A percentile compares a stretch with the other conserved stretches of the same genome.
Conservation (phyloP, 1,140 invertebrate genomes). For the Drosophila baimaii region DNA sequence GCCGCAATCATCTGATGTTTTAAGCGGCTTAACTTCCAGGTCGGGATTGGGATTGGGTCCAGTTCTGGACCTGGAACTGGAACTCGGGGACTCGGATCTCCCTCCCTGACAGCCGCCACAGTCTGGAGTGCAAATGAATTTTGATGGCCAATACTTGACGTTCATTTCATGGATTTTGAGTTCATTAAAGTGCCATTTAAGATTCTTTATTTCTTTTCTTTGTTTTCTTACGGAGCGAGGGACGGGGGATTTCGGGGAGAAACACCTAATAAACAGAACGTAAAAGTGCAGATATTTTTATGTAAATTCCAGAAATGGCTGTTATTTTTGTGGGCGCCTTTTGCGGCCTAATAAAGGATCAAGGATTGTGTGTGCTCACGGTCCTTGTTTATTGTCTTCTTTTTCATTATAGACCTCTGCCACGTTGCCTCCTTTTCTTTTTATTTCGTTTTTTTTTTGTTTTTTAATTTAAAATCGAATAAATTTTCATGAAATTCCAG, state of each 20-base stretch:
- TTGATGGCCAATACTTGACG: constrained; percentile 76
- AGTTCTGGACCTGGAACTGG: constrained; percentile 31
- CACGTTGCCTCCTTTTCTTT: constrained; percentile 2
- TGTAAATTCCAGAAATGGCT: constrained; percentile 78
- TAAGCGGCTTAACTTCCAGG: constrained; percentile 73
- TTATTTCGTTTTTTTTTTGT: constrained; percentile 7
- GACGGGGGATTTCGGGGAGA: neutral
- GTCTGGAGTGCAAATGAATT: constrained; percentile 76
- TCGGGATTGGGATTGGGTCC: constrained; percentile 18
- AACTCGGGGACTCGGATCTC: constrained; percentile 4
- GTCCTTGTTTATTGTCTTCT: constrained; percentile 24
- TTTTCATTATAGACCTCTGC: constrained; percentile 1
- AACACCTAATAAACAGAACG: constrained; percentile 61
- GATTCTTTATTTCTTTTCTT: constrained; percentile 73
- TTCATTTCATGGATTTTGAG: constrained; percentile 80
- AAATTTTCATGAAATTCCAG: constrained; percentile 81
- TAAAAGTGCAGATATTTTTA: constrained; percentile 68
- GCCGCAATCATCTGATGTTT: constrained; percentile 82
- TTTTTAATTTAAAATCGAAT: constrained; percentile 82
- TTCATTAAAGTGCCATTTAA: constrained; percentile 83
- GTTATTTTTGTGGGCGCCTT: constrained; percentile 58
- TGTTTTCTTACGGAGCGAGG: constrained; percentile 19
- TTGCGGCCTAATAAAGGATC: constrained; percentile 56
- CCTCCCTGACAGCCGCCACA: constrained; percentile 49
- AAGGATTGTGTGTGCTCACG: constrained; percentile 39